Percentiles rank a stretch among this genome's conserved stretches.
Conservation (phyloP, 2,113 vertebrate genomes). For the Platysternon megacephalum region DNA sequence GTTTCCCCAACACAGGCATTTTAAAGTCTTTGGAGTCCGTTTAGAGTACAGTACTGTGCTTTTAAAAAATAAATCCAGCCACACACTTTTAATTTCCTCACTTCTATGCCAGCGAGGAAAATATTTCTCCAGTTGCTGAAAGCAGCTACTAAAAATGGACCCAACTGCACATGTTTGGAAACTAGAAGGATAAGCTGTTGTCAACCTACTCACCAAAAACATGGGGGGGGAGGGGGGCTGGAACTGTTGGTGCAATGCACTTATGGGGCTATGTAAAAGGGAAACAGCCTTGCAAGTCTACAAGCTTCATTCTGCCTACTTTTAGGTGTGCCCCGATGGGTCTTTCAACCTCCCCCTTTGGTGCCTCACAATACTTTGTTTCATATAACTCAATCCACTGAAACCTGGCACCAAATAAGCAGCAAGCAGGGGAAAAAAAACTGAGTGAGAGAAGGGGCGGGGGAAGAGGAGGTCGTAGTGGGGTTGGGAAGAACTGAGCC, state of each 20-base stretch:
- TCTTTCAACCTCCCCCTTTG: not conserved
- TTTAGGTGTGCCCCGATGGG: not conserved
- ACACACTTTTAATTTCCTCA: conserved; percentile 46
- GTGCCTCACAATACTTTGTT: conserved; percentile 40
- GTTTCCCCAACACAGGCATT: rapidly evolving
- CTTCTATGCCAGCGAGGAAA: conserved; percentile 44
- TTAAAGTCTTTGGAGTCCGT: not conserved
- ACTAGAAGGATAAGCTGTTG: not conserved
- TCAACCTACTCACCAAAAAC: not conserved
- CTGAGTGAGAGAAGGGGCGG: not conserved
- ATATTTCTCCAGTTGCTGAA: conserved; percentile 59
- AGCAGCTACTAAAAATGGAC: conserved; percentile 54
- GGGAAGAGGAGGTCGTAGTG: conserved; percentile 33
- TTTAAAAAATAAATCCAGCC: not conserved
- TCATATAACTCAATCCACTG: conserved; percentile 75
- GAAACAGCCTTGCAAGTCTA: not conserved
- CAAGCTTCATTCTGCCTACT: not conserved
- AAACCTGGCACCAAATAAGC: conserved; percentile 78
- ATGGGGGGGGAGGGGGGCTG: rapidly evolving
- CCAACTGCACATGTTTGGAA: not conserved
- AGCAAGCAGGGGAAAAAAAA: not conserved
- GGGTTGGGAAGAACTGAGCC: conserved; percentile 23
- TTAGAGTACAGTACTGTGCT: conserved; percentile 5
- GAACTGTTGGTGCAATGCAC: no score
- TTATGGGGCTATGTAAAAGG: not conserved